Evolutionary conservation across 2,113 vertebrate genomes (phyloP).

Genomic region (Gopherus evgoodei): DNA sequence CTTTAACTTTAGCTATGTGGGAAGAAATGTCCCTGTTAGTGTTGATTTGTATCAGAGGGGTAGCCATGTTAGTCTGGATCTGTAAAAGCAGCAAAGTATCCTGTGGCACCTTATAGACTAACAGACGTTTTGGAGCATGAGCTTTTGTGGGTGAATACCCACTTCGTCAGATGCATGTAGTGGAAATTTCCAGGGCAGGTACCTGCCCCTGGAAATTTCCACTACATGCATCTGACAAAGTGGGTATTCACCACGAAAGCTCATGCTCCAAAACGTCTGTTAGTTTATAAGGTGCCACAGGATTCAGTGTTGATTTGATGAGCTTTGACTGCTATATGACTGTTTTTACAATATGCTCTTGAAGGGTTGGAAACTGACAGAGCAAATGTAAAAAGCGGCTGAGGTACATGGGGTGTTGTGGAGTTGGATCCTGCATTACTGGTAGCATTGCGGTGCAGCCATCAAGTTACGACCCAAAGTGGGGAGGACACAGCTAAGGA

Average conservation of each 20-base stretch:
- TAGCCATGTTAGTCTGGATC: no score
- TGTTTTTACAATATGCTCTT: background rate
- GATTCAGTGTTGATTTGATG: background rate
- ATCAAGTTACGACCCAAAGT: background rate
- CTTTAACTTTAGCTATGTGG: background rate
- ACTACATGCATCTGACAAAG: no score
- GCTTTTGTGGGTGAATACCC: no score
- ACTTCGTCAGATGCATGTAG: no score
- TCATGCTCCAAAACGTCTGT: no score
- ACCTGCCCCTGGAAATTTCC: no score
- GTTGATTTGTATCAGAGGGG: background rate
- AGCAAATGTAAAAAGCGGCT: background rate
- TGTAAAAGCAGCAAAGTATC: no score
- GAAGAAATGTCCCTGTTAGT: background rate
- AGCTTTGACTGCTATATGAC: background rate
- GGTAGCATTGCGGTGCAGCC: background rate
- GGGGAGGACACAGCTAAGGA: background rate
- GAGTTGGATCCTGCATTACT: background rate
- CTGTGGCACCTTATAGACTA: no score
- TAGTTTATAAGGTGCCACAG: no score
- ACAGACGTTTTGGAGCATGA: no score
- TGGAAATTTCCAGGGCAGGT: no score
- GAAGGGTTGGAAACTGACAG: background rate
- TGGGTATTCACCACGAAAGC: no score
- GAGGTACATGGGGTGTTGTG: background rate